phyloP scores from a whole-genome alignment of 2,888 invertebrate species.

The Heteropelma amictum region DNA sequence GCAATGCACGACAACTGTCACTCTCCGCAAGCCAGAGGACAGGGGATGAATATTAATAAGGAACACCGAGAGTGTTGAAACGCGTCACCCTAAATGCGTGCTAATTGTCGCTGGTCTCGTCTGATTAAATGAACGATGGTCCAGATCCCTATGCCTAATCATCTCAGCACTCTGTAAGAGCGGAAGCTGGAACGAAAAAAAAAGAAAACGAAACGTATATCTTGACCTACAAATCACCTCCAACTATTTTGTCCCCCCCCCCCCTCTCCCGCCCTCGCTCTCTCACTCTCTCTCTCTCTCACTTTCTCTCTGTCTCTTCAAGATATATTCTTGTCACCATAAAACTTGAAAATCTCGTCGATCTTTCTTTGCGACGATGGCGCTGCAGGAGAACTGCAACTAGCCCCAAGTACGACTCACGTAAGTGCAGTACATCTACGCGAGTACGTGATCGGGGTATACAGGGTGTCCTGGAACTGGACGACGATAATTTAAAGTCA shows the following conservation, averaged over 20 bases:
- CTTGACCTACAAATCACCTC: no score
- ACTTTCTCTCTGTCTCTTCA: not conserved
- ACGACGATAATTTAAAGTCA: no score
- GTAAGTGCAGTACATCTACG: conserved; percentile 53
- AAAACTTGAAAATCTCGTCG: conserved; percentile 18
- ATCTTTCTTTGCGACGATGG: conserved; percentile 18
- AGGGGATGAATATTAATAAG: conserved; percentile 73
- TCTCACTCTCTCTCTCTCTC: not conserved
- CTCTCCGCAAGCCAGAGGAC: conserved; percentile 48
- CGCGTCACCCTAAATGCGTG: conserved; percentile 68
- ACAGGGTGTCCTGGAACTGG: conserved; percentile 11
- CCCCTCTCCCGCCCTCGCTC: not conserved
- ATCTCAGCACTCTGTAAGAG: not conserved
- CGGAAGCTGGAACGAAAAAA: no score
- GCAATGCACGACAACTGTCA: conserved; percentile 34
- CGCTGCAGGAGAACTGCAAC: not conserved
- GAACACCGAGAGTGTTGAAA: conserved; percentile 69
- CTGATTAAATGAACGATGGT: conserved; percentile 10
- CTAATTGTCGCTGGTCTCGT: conserved; percentile 66
- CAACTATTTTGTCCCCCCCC: no score
- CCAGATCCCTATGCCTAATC: conserved; percentile 2
- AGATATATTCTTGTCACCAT: not conserved
- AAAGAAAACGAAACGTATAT: no score
- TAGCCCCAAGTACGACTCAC: conserved; percentile 37
- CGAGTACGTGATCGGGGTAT: conserved; percentile 55